Evolutionary conservation across 2,797 vertebrate species (phyloP).

Genomic region (Enteromius radiatus): DNA sequence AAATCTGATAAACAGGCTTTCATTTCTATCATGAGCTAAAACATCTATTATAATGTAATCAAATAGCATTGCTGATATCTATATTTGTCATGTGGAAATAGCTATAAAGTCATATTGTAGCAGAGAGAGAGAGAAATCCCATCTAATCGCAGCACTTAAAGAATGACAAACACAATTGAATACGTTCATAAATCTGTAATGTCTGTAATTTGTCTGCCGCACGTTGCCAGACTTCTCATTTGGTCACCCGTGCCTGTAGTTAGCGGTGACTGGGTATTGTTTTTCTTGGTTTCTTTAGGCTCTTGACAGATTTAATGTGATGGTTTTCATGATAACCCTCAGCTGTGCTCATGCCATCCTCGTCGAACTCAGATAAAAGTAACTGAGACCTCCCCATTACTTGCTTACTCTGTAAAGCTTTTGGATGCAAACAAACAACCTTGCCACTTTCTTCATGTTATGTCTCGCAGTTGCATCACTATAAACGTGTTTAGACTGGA

Average conservation of each 20-base stretch:
- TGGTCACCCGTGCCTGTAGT: conserved; percentile 38
- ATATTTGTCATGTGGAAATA: background rate
- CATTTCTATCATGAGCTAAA: background rate
- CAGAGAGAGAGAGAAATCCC: background rate
- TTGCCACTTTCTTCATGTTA: conserved; percentile 58
- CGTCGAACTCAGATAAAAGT: background rate
- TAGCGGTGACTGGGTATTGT: conserved; percentile 53
- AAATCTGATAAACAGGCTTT: background rate
- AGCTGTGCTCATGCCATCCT: background rate
- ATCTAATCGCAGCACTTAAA: background rate
- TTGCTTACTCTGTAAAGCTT: conserved; percentile 28
- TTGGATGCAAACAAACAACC: conserved; percentile 41
- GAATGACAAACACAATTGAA: background rate
- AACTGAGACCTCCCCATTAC: conserved; percentile 35
- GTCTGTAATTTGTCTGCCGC: conserved; percentile 27
- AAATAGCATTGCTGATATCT: background rate
- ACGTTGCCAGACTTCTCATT: conserved; percentile 34
- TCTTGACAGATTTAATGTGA: conserved; percentile 24
- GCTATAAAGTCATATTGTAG: background rate
- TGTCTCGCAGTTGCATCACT: conserved; percentile 62
- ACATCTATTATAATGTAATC: background rate
- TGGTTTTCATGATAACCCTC: conserved; percentile 14
- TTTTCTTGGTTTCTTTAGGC: conserved; percentile 44
- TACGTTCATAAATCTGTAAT: conserved; percentile 11
- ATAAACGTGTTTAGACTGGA: conserved; percentile 49